Base-by-base conservation (phyloP, 30 jellyfish, hydroid and myxozoan genomes). In the Sanderia malayensis region DNA sequence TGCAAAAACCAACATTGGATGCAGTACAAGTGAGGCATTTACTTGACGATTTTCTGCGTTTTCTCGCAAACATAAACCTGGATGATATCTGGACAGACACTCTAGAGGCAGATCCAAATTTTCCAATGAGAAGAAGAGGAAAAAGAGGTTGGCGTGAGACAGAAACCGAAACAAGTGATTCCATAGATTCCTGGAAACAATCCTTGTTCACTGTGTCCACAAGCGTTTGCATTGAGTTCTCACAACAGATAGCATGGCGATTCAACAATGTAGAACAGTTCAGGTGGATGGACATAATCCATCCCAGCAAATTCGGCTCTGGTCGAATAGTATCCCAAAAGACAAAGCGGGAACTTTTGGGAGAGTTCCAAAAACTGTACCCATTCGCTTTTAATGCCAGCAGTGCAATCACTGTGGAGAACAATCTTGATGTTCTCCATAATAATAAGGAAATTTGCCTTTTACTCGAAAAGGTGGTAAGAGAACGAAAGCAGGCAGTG, bases 301-400 rank as follows among this genome's bases (percentile, higher is more conserved):
- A 61, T 21, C 74, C 74, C 28, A n/a, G 46, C 28, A 61, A 61
- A 49, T 61, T 61, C 28, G 74, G 13, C 11, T n/a, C 24, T 23
- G 28, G 19, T 25, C 18, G 18, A 23, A 61, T 21, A n/a, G 19
- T 4, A 19, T 19, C 29, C 4, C 19, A 8, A 8, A 6, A 23
- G 10, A 10, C 4, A 19, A 23, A 4, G 7, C 8, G 19, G 19
- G 62, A 28, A 27, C 81, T 2, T 37, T 6, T 41, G 11, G 15
- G 55, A 41, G 55, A 41, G 15, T 41, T 41, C 55, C 8, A 6
- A 6, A 15, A 41, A 6, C 73, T 19, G 28, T 74, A 74, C 32
- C 86, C 86, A 17, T 74, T 74, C 26, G 79, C 58, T 11, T 79
- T 45, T 44, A 41, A 9, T 20, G 79, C 58, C 79, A 26, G n/a